Conservation (phyloP, 2,888 invertebrate genomes). For the Oscheius sp. region DNA sequence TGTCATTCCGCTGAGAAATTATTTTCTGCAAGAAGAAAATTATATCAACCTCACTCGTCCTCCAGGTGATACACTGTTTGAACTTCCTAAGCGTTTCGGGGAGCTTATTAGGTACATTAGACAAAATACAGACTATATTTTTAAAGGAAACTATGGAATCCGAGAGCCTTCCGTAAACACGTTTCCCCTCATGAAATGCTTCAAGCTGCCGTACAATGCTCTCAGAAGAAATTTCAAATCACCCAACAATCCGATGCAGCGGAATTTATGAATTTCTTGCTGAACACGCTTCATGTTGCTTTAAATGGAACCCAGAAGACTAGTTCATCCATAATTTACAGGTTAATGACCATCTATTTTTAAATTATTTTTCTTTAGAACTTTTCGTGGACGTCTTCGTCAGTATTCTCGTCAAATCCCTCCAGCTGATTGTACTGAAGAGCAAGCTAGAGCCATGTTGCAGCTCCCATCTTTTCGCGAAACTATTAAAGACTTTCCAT, state of each 20-base stretch:
- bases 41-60: slow-evolving; percentile 85
- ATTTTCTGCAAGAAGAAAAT: slow-evolving; percentile 91
- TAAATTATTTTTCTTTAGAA: slow-evolving; percentile 68
- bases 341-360: too few species aligned
- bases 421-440: slow-evolving; percentile 80
- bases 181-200: slow-evolving; percentile 99
- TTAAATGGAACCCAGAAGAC: slow-evolving; percentile 85
- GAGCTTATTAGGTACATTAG: slow-evolving; percentile 41
- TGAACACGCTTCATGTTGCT: slow-evolving; percentile 92
- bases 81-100: slow-evolving; percentile 80
- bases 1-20: slow-evolving; percentile 91
- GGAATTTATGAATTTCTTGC: slow-evolving; percentile 96
- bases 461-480: slow-evolving; percentile 73
- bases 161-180: slow-evolving; percentile 97
- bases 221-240: slow-evolving; percentile 97
- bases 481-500: slow-evolving; percentile 87
- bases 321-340: slow-evolving; percentile 81
- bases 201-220: slow-evolving; percentile 85
- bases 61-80: slow-evolving; percentile 91
- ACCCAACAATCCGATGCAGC: slow-evolving; percentile 98
- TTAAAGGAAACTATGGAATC: slow-evolving; percentile 92
- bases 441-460: slow-evolving; percentile 50
- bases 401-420: slow-evolving; percentile 85
- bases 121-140: neutral
- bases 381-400: slow-evolving; percentile 80